These are phyloP conservation scores for Addax nasomaculatus DNA, from an alignment of 2,113 vertebrate genomes.

Conservation along the genomic window DNA sequence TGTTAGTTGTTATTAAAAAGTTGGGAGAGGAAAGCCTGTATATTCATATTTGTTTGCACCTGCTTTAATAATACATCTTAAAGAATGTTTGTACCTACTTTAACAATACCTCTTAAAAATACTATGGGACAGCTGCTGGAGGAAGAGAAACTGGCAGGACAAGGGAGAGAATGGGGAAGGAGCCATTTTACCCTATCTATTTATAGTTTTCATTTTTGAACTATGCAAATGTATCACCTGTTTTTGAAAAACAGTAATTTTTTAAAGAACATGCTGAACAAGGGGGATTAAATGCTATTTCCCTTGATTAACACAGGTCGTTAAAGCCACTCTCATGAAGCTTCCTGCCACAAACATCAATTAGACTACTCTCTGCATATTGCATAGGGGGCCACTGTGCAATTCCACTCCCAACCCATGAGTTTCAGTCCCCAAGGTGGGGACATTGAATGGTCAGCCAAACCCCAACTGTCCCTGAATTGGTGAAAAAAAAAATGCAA, in stretches of 20 bases:
- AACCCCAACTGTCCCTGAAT: not conserved
- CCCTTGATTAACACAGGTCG: not conserved
- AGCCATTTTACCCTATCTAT: not conserved
- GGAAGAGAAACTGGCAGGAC: not conserved
- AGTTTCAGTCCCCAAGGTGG: not conserved
- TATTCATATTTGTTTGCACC: not conserved
- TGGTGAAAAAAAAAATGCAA: not conserved
- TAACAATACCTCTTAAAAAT: not conserved
- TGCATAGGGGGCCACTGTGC: no score
- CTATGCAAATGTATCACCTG: not conserved
- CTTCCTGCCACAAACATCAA: not conserved
- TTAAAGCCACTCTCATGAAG: not conserved
- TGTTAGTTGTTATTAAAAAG: not conserved
- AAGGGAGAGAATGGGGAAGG: not conserved
- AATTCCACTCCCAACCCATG: not conserved
- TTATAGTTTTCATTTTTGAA: not conserved
- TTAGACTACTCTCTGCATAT: not conserved
- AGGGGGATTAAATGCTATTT: not conserved
- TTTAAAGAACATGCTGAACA: not conserved
- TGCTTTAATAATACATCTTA: not conserved
- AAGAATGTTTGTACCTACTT: not conserved
- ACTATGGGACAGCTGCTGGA: not conserved
- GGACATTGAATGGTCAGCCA: not conserved
- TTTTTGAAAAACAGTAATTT: not conserved
- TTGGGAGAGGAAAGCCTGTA: not conserved